A percentile compares a stretch with the other conserved stretches of the same genome.
Evolutionary conservation across 2,888 invertebrate species (phyloP).

Genomic region (Tiliacea citrago): DNA sequence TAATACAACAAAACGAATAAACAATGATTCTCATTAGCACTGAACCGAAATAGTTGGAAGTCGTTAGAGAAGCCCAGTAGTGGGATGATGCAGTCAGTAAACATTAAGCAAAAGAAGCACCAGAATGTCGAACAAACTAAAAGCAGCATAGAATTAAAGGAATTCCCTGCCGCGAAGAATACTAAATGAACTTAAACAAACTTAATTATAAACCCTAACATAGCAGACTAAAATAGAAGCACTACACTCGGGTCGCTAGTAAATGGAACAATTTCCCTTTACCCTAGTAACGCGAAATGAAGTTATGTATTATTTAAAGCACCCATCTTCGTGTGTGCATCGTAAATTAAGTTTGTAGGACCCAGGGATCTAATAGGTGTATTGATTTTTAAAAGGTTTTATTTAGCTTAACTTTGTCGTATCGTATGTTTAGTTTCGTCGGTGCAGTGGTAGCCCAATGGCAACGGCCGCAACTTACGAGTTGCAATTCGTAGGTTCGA

Average conservation of each 20-base stretch:
- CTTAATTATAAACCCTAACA: conserved; percentile 35
- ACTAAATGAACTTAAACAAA: conserved; percentile 36
- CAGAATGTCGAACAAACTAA: neutral
- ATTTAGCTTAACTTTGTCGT: neutral
- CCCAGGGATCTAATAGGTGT: conserved; percentile 4
- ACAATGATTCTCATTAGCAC: neutral
- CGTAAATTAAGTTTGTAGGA: conserved; percentile 34
- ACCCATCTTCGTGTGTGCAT: conserved; percentile 21
- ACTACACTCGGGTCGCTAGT: conserved; percentile 22
- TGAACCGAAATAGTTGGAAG: neutral
- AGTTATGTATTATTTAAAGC: conserved; percentile 45
- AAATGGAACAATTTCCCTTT: conserved; percentile 45
- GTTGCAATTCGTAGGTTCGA: too few relatives aligned
- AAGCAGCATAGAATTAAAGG: neutral
- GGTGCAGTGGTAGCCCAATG: too few relatives aligned
- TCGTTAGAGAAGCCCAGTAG: neutral
- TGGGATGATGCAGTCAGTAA: neutral
- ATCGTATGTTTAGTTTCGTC: too few relatives aligned
- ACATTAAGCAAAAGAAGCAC: neutral
- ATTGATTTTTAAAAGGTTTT: conserved; percentile 7
- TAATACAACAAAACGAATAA: neutral
- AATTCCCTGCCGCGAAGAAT: conserved; percentile 4
- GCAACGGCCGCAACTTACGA: too few relatives aligned
- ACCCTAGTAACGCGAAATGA: conserved; percentile 24
- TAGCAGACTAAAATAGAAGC: conserved; percentile 26